Evolutionary conservation across 2,113 vertebrate genomes (phyloP).

Genomic region (Sceloporus undulatus): DNA sequence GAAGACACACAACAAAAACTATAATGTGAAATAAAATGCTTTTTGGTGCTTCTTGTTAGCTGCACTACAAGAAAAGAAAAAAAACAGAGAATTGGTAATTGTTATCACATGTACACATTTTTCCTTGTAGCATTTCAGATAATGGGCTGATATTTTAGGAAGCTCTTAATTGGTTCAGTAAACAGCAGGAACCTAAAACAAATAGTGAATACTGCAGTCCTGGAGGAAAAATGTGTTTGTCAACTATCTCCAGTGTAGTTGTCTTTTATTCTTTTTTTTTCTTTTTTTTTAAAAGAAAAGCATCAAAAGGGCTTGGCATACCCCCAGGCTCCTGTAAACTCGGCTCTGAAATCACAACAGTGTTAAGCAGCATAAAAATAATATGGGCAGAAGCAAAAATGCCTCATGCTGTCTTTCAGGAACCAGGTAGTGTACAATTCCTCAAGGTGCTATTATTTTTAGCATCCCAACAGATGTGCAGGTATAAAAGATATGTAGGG

Average conservation of each 20-base stretch:
- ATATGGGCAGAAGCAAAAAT: conserved; percentile 42
- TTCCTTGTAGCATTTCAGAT: conserved; percentile 10
- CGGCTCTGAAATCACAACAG: conserved; percentile 50
- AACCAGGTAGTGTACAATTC: conserved; percentile 43
- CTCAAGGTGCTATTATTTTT: conserved; percentile 66
- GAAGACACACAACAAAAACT: too few relatives aligned
- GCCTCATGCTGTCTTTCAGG: conserved; percentile 7
- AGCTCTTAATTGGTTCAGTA: conserved; percentile 62
- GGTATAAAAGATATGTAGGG: conserved; percentile 36
- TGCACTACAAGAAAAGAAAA: neutral
- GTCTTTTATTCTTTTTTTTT: neutral
- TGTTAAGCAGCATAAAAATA: conserved; percentile 49
- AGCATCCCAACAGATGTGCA: conserved; percentile 47
- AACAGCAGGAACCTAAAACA: conserved; percentile 59
- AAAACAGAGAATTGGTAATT: conserved; percentile 39
- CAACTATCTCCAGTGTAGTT: conserved; percentile 37
- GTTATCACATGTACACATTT: conserved; percentile 27
- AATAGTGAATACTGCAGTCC: conserved; percentile 51
- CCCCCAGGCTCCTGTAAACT: conserved; percentile 44
- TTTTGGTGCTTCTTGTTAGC: conserved; percentile 35
- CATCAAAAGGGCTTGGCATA: conserved; percentile 48
- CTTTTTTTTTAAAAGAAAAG: conserved; percentile 20
- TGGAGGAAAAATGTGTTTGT: conserved; percentile 45
- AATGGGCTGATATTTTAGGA: conserved; percentile 47
- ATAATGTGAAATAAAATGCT: neutral